These are phyloP conservation scores for Nothobranchius furzeri DNA, from an alignment of 2,113 vertebrate genomes.

Conservation along the genomic window DNA sequence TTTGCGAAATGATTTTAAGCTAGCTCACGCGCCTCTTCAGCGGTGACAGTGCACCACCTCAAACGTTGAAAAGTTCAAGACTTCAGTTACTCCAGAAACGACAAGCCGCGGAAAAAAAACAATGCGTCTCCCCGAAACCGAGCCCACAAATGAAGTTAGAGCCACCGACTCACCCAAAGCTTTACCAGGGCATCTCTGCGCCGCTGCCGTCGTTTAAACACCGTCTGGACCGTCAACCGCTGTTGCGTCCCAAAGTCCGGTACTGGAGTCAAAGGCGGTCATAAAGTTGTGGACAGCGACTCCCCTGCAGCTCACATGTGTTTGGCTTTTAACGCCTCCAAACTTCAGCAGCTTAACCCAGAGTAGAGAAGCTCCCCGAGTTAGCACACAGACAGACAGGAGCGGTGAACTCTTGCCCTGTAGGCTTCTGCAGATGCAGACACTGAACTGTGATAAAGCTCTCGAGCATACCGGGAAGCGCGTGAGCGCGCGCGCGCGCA, in stretches of 20 bases:
- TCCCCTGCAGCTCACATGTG: conserved; percentile 37
- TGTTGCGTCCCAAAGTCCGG: conserved; percentile 16
- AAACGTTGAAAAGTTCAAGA: not conserved
- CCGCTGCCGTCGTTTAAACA: conserved; percentile 10
- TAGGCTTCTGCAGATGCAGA: conserved; percentile 61
- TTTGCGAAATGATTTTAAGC: not conserved
- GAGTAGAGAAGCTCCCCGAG: conserved; percentile 49
- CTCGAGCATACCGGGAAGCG: conserved; percentile 37
- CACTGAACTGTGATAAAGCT: conserved; percentile 66
- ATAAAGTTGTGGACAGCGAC: conserved; percentile 36
- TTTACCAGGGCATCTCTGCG: conserved; percentile 32
- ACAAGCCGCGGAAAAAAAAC: not conserved
- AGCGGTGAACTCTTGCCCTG: conserved; percentile 74
- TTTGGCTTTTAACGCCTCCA: not conserved
- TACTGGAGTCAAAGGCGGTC: conserved; percentile 42
- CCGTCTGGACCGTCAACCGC: conserved; percentile 1
- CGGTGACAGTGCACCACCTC: not conserved
- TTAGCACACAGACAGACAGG: conserved; percentile 2
- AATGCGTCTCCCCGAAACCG: not conserved
- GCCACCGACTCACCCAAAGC: conserved; percentile 35
- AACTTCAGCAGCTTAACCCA: conserved; percentile 30
- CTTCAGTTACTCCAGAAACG: not conserved
- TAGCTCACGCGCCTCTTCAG: not conserved
- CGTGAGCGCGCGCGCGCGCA: conserved; percentile 1
- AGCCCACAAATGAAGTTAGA: not conserved